A percentile compares a stretch with the other conserved stretches of the same genome.
These are phyloP conservation scores for Pipa parva DNA, from an alignment of 2,113 vertebrate species.

Conservation along the genomic window DNA sequence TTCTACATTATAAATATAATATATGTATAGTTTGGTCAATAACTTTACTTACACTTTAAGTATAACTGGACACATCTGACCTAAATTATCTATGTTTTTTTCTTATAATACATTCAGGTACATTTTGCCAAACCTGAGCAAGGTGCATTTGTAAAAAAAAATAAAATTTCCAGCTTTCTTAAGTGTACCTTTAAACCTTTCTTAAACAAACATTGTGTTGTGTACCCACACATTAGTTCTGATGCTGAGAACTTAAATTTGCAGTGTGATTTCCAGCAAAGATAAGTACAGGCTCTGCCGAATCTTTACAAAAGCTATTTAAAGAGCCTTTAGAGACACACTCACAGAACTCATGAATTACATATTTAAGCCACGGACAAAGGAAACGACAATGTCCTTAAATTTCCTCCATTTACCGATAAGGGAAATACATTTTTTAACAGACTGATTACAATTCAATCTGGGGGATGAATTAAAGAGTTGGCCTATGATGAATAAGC, in stretches of 20 bases:
- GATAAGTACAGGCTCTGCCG: not conserved
- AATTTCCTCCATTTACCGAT: conserved; percentile 25
- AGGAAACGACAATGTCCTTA: conserved; percentile 8
- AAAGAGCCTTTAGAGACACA: conserved; percentile 19
- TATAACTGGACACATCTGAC: too few relatives aligned
- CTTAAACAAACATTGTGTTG: conserved; percentile 22
- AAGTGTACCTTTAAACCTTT: too few relatives aligned
- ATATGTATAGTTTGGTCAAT: too few relatives aligned
- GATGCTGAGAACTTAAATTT: conserved; percentile 1
- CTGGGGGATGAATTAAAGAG: conserved; percentile 22
- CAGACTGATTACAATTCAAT: conserved; percentile 24
- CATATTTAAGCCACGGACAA: conserved; percentile 1
- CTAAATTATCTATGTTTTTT: too few relatives aligned
- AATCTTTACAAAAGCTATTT: conserved; percentile 10
- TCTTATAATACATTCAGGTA: too few relatives aligned
- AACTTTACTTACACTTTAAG: too few relatives aligned
- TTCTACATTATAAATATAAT: too few relatives aligned
- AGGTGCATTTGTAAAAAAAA: too few relatives aligned
- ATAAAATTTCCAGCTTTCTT: too few relatives aligned
- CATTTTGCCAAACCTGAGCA: too few relatives aligned
- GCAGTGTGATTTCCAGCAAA: conserved; percentile 1
- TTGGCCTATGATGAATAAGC: conserved; percentile 20
- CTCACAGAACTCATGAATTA: conserved; percentile 24
- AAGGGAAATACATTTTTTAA: conserved; percentile 27
- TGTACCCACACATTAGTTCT: not conserved